Evolutionary conservation across 1,140 invertebrate species (phyloP), one percentile per base, ranked within the genome.

Genomic region (Schlechtendalia chinensis): DNA sequence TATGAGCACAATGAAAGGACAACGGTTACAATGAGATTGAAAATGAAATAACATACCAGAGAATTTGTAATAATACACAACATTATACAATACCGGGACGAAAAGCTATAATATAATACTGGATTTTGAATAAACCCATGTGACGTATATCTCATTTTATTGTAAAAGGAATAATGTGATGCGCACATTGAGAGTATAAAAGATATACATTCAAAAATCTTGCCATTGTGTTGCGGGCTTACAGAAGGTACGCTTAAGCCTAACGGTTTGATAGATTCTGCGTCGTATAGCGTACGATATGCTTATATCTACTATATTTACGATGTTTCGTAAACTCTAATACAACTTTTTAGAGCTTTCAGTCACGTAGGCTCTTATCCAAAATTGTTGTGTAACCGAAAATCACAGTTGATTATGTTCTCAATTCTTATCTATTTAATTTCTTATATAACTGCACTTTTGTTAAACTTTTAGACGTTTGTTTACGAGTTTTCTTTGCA

Each of bases 371-470:
- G 27, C 61, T 16, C 27, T n/a, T 61, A 50, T 50, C 32, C 27
- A 63, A 63, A 63, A 32, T 63, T 17, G 27, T 63, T 19, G 17
- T 32, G 10, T 10, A 63, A 63, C 27, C 6, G 27, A 29, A 63
- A 63, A 63, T 32, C 17, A 32, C 0, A 16, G 27, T 63, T 63
- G 12, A 10, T 14, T 50, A 50, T 24, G 32, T 63, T 63, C 27
- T 63, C 29, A 32, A 63, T 32, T 63, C 29, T 63, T 32, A 61
- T 63, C 61, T 63, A 29, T 61, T 61, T 17, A 29, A 32, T 29
- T 63, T 24, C 12, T 50, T 12, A 50, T 19, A 29, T 32, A 17
- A 27, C 27, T 14, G 4, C 27, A 32, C 27, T 32, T 63, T 63
- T 19, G 32, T 63, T 29, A 16, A 27, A 61, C 0, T 61, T 61